These are phyloP conservation scores for Anagrus nilaparvatae DNA, from an alignment of 1,140 invertebrate species.

Conservation along the genomic window DNA sequence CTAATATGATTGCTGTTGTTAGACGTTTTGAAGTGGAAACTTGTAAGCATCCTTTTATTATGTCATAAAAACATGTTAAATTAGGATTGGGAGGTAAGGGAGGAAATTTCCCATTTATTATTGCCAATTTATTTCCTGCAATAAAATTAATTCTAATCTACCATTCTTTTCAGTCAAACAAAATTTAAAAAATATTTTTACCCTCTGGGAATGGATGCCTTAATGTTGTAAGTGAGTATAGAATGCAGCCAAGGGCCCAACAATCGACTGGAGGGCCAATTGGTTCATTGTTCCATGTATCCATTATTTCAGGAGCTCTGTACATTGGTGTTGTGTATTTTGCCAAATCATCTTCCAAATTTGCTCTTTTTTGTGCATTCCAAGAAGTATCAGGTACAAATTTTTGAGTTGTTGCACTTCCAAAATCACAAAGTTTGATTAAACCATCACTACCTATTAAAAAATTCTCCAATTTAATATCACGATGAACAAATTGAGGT, in stretches of 20 bases:
- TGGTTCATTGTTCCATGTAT: conserved; percentile 93
- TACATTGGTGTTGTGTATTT: conserved; percentile 81
- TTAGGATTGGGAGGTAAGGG: conserved; percentile 70
- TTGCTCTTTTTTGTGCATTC: conserved; percentile 82
- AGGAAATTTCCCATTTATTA: conserved; percentile 91
- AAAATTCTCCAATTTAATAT: conserved; percentile 76
- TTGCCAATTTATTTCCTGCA: conserved; percentile 75
- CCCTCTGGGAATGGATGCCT: conserved; percentile 96
- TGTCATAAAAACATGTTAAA: conserved; percentile 77
- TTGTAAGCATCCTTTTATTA: conserved; percentile 81
- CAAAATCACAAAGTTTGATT: conserved; percentile 98
- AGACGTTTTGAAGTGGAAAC: conserved; percentile 72
- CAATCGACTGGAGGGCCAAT: conserved; percentile 84
- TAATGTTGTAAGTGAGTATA: conserved; percentile 86
- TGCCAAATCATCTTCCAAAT: conserved; percentile 81
- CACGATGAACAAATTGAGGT: conserved; percentile 78
- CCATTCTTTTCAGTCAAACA: too few relatives aligned
- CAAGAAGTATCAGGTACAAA: conserved; percentile 79
- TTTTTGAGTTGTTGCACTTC: conserved; percentile 81
- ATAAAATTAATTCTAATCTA: too few relatives aligned
- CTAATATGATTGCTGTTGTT: conserved; percentile 66
- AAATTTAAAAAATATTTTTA: conserved; percentile 2
- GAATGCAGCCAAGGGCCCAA: conserved; percentile 94
- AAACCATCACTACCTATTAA: conserved; percentile 68
- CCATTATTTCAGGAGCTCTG: conserved; percentile 90